Base-by-base conservation (phyloP, 2,113 vertebrate genomes). In the Bambusicola thoracicus region DNA sequence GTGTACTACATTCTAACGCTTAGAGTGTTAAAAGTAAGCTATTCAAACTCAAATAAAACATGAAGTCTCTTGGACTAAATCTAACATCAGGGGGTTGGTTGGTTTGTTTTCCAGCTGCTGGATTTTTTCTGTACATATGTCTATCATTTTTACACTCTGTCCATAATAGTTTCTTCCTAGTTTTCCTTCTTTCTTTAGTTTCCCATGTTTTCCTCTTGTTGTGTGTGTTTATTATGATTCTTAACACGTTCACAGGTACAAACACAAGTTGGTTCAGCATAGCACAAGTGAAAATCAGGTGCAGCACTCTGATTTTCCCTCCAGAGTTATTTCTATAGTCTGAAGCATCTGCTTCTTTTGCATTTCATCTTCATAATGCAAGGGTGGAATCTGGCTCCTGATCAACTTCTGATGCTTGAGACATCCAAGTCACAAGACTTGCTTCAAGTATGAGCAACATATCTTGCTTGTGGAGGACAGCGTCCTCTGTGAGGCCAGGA, bases 1-100 rank as follows among this genome's bases (percentile, higher is more conserved):
- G 88, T 93, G 73, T 93, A 84, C 85, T 85, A 58, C 44, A 81
- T 62, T 87, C 65, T 72, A 73, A 90, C 46, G 36, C 20, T 58
- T 79, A 41, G 44, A 34, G 40, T 80, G 51, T 61, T 32, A 63
- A 83, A 94, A 85, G 19, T 22, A 66, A 80, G 46, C 80, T 84
- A 80, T 93, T 81, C 76, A 92, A 93, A 75, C 41, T 6, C 10
- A 77, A 87, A 74, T 53, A 48, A 88, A 88, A 81, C n/a, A 46
- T 32, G 3, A 8, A 38, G 56, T 74, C 9, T 75, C 32, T 25
- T 61, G 53, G 29, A 75, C 53, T 65, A 81, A 79, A 59, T 93
- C 89, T 80, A 92, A 65, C 62, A 67, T 43, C 8, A 2, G 41
- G 68, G 36, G 22, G 14, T 46, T 58, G 6, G 11, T 4, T 69